Percentiles rank a stretch among this genome's conserved stretches.
Evolutionary conservation across 2,888 invertebrate genomes (phyloP).

Genomic region (Protonemura montana): DNA sequence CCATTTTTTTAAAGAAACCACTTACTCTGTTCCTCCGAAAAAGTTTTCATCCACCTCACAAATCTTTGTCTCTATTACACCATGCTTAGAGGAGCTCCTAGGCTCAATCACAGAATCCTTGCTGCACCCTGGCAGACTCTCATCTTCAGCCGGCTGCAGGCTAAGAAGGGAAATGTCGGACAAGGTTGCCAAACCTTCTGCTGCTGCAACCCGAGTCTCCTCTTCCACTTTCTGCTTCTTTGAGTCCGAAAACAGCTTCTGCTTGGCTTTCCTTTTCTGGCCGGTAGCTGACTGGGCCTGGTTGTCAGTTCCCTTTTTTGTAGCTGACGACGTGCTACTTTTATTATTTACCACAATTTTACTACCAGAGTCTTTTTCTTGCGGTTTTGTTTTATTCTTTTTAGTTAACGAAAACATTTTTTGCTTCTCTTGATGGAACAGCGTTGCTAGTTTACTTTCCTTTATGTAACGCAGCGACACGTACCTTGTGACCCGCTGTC

Average conservation of each 20-base stretch:
- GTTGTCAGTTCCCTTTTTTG: not conserved
- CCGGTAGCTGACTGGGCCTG: too few species aligned
- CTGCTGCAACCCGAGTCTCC: not conserved
- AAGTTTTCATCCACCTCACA: not conserved
- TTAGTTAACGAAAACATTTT: conserved; percentile 48
- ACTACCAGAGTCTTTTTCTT: not conserved
- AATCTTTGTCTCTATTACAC: conserved; percentile 1
- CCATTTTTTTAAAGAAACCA: not conserved
- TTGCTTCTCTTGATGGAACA: conserved; percentile 50
- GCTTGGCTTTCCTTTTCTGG: not conserved
- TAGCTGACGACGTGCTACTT: not conserved
- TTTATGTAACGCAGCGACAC: conserved; percentile 48
- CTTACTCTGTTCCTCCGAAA: not conserved
- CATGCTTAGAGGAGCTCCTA: not conserved
- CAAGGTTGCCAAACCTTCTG: not conserved
- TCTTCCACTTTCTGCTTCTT: conserved; percentile 14
- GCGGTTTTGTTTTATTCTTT: conserved; percentile 17
- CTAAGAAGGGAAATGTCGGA: not conserved
- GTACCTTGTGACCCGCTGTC: conserved; percentile 62
- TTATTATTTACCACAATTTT: not conserved
- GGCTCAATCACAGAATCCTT: not conserved
- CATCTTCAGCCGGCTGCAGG: not conserved
- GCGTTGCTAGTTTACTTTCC: conserved; percentile 47
- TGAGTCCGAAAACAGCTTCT: not conserved
- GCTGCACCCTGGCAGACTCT: not conserved